Evolutionary conservation across 30 jellyfish, hydroid and myxozoan genomes (phyloP).

Genomic region (Cassiopea andromeda): DNA sequence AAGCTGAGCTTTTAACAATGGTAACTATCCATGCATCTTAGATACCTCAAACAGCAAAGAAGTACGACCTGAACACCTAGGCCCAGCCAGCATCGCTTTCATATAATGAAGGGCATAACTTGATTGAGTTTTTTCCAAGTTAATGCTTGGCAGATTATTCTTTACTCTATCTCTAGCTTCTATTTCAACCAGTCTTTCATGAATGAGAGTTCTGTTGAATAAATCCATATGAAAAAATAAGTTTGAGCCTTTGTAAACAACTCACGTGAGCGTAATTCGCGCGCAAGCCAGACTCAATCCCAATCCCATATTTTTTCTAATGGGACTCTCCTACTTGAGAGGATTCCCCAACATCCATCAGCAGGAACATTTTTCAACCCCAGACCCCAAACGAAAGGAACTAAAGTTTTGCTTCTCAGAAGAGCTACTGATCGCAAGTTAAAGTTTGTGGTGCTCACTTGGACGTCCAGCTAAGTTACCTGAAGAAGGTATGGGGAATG

Average conservation of each 20-base stretch:
- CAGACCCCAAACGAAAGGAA: neutral
- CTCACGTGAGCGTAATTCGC: neutral
- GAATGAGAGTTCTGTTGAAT: neutral
- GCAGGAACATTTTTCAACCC: neutral
- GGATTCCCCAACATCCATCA: too few species aligned
- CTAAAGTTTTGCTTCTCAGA: conserved; percentile 8
- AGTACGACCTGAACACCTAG: conserved; percentile 41
- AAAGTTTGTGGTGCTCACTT: neutral
- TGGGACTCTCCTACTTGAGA: too few species aligned
- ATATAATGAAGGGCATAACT: neutral
- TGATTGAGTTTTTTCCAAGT: neutral
- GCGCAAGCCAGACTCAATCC: neutral
- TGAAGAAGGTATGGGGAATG: conserved; percentile 43
- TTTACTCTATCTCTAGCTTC: neutral
- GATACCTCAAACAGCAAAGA: conserved; percentile 49
- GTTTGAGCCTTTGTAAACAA: neutral
- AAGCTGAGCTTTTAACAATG: too few species aligned
- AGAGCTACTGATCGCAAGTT: neutral
- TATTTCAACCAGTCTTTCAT: neutral
- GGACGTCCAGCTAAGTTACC: neutral
- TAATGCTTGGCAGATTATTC: neutral
- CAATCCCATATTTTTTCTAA: neutral
- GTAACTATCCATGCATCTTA: too few species aligned
- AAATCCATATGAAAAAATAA: neutral
- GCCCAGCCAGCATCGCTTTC: conserved; percentile 27